Conservation (phyloP, 2,113 vertebrate species). For the Pyxicephalus adspersus region DNA sequence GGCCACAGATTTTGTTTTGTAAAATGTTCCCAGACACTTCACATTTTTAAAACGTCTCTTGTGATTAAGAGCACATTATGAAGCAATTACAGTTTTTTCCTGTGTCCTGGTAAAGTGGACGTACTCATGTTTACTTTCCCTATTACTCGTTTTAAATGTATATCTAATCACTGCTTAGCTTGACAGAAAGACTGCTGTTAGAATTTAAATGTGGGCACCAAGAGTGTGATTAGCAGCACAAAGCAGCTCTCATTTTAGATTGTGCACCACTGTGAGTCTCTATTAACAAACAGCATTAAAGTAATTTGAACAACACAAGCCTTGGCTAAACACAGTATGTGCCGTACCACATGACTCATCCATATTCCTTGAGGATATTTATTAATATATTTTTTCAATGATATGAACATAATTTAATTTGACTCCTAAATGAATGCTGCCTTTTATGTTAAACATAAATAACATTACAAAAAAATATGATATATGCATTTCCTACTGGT, state of each 20-base stretch:
- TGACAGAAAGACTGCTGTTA: conserved; percentile 28
- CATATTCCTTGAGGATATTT: background rate
- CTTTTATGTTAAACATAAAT: background rate
- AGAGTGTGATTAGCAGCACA: conserved; percentile 34
- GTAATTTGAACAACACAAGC: conserved; percentile 18
- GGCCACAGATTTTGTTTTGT: no score
- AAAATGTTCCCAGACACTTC: background rate
- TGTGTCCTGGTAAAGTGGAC: background rate
- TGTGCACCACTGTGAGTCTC: background rate
- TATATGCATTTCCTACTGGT: background rate
- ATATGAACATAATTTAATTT: conserved; percentile 12
- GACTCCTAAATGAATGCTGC: background rate
- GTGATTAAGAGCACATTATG: background rate
- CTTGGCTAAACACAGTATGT: conserved; percentile 6
- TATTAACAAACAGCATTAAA: conserved; percentile 34
- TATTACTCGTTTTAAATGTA: conserved; percentile 16
- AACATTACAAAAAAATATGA: background rate
- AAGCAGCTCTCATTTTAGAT: conserved; percentile 17
- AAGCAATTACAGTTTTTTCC: background rate
- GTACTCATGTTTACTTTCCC: conserved; percentile 15
- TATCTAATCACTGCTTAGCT: conserved; percentile 27
- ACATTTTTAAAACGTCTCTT: background rate
- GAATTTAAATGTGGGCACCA: conserved; percentile 21
- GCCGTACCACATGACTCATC: background rate
- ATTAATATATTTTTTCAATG: background rate